A percentile compares a stretch with the other conserved stretches of the same genome.
Conservation (phyloP, 2,113 vertebrate genomes). For the Centropristis striata region DNA sequence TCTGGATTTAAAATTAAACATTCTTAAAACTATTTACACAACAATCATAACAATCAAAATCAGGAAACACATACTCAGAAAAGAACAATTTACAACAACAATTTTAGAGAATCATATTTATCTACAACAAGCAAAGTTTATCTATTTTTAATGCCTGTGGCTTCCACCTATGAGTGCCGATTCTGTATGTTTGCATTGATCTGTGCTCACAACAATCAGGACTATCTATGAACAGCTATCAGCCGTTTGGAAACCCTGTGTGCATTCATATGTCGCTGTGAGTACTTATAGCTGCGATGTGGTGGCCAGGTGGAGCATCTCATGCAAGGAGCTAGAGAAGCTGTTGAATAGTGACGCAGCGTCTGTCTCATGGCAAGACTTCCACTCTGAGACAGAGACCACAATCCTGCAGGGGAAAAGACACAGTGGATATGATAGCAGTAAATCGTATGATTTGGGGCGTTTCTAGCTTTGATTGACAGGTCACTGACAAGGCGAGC, state of each 20-base stretch:
- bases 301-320: conserved; percentile 89
- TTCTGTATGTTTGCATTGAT: conserved; percentile 89
- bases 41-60: neutral
- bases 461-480: too few species aligned
- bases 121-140: neutral
- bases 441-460: too few species aligned
- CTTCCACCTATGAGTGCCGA: conserved; percentile 73
- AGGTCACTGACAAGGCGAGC: too few species aligned
- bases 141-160: neutral
- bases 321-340: conserved; percentile 85
- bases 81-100: neutral
- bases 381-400: conserved; percentile 89
- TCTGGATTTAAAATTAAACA: conserved; percentile 16
- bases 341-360: conserved; percentile 87
- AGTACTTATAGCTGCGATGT: conserved; percentile 86
- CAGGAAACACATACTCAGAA: neutral
- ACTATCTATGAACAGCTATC: conserved; percentile 8
- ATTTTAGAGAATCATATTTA: too few species aligned
- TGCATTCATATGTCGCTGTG: neutral
- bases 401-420: conserved; percentile 85
- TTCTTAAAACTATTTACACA: neutral
- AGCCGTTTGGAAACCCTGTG: neutral
- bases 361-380: conserved; percentile 90
- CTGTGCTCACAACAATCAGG: conserved; percentile 65
- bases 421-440: neutral